A percentile compares a stretch with the other conserved stretches of the same genome.
Evolutionary conservation across 1,140 invertebrate genomes (phyloP).

Genomic region (Hetaerina americana): DNA sequence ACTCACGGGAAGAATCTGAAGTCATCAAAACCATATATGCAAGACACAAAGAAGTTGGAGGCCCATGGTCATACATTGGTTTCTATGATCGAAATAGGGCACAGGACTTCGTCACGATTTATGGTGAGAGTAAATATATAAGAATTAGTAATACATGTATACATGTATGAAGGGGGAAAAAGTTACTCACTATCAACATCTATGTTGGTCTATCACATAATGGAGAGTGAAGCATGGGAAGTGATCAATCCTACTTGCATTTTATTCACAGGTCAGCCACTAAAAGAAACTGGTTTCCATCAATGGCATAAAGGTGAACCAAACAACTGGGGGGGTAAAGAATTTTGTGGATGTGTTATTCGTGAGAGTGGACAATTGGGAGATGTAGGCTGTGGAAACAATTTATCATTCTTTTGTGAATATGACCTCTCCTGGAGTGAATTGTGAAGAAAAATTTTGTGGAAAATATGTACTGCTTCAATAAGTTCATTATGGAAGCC

Average conservation of each 20-base stretch:
- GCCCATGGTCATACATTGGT: not conserved
- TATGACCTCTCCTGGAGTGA: too few relatives aligned
- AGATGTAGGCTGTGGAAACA: not conserved
- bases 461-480: too few relatives aligned
- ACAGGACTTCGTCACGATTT: not conserved
- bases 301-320: not conserved
- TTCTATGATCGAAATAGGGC: not conserved
- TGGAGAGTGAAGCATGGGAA: too few relatives aligned
- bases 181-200: too few relatives aligned
- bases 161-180: too few relatives aligned
- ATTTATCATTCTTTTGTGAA: too few relatives aligned
- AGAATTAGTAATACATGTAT: too few relatives aligned
- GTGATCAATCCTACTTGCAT: too few relatives aligned
- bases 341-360: not conserved
- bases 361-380: not conserved
- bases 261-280: not conserved
- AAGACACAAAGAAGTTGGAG: not conserved
- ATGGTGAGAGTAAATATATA: too few relatives aligned
- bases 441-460: too few relatives aligned
- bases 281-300: not conserved
- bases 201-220: too few relatives aligned
- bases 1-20: slow-evolving; percentile 23
- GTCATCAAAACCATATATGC: not conserved
- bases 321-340: not conserved
- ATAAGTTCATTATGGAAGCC: too few relatives aligned